These are phyloP conservation scores for Microplitis manilae DNA, from an alignment of 2,888 invertebrate genomes.

Conservation along the genomic window DNA sequence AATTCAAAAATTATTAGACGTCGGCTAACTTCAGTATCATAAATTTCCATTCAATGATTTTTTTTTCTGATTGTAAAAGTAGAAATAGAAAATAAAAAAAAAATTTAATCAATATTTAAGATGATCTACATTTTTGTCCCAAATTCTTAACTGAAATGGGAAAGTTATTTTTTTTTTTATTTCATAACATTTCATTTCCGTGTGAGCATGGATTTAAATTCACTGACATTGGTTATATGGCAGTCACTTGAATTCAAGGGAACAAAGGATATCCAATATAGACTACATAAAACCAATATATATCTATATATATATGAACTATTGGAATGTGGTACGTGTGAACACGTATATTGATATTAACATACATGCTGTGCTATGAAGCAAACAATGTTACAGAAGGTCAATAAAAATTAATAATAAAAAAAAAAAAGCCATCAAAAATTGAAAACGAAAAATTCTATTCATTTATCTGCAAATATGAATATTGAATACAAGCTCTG, in stretches of 20 bases:
- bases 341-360: slow-evolving; percentile 13
- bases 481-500: too few species aligned
- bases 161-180: slow-evolving; percentile 11
- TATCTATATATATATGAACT: slow-evolving; percentile 29
- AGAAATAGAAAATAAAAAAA: too few species aligned
- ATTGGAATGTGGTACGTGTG: slow-evolving; percentile 43
- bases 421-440: slow-evolving; percentile 47
- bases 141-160: background rate
- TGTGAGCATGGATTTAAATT: slow-evolving; percentile 28
- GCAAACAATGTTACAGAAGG: slow-evolving; percentile 31
- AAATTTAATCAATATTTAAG: too few species aligned
- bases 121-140: background rate
- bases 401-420: slow-evolving; percentile 49
- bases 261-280: slow-evolving; percentile 42
- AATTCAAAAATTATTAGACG: too few species aligned
- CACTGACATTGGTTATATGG: slow-evolving; percentile 5
- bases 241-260: slow-evolving; percentile 28
- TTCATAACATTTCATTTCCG: slow-evolving; percentile 7
- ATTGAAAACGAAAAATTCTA: background rate
- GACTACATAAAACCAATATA: slow-evolving; percentile 43
- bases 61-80: too few species aligned
- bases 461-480: too few species aligned
- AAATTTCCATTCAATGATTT: too few species aligned
- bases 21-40: too few species aligned
- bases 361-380: slow-evolving; percentile 14